Base-by-base conservation (phyloP, 2,797 vertebrate genomes). In the Coilia nasus region DNA sequence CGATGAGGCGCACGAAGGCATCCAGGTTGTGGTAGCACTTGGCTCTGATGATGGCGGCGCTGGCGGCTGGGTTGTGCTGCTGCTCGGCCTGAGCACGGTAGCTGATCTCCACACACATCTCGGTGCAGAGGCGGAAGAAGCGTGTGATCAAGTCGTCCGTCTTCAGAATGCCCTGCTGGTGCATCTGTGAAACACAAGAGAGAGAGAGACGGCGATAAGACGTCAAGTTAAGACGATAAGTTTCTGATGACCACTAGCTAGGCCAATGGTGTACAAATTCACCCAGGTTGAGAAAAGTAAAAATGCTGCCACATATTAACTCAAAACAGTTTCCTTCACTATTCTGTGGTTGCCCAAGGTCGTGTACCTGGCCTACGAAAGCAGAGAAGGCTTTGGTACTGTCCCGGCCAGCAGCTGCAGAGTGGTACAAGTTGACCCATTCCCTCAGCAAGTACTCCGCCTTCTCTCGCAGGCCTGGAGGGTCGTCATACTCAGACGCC, bases 351-450 rank as follows among this genome's bases (percentile, higher is more conserved):
- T 67, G 6, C 12, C 1, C 11, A 15, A 15, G 17, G 46, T 82
- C 10, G 28, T 19, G 86, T 94, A 99, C 98, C 98, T 99, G 98
- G 92, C 98, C 98, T 90, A 99, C 98, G 92, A 99, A 99, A 10
- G 98, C 98, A 90, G 98, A 99, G 93, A 99, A 99, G 0, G 98
- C 98, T 95, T 99, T 99, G 94, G 98, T 99, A 92, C 98, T 99
- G 91, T 99, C 98, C 81, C 98, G 95, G 89, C 98, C 98, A 1
- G 98, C 98, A 62, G 98, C 98, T 81, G 98, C 98, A 19, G 98
- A 99, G 92, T 99, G 98, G 93, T 99, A 99, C 86, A 99, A 95
- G 93, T 98, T 99, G 89, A 99, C 98, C 98, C 98, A 99, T 86
- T 99, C 98, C 91, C 98, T 96, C 91, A 99, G 95, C 82, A 99